A percentile compares a stretch with the other conserved stretches of the same genome.
These are phyloP conservation scores for Naja naja DNA, from an alignment of 2,113 vertebrate species.

Conservation along the genomic window DNA sequence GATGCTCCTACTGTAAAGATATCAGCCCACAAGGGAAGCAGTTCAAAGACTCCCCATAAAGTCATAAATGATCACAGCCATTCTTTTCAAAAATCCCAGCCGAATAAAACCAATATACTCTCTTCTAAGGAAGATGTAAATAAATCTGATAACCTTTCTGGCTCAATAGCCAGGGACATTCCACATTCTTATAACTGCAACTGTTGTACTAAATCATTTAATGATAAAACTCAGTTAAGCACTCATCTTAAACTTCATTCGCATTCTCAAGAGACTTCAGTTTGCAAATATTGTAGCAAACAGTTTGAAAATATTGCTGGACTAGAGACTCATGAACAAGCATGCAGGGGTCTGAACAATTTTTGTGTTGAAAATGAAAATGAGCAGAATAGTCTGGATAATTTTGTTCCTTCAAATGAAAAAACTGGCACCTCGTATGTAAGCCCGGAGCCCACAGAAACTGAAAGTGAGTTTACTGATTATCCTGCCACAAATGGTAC, in stretches of 20 bases:
- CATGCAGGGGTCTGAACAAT: constrained; percentile 70
- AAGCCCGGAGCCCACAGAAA: constrained; percentile 50
- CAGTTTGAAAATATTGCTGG: constrained; percentile 88
- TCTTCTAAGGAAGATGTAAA: constrained; percentile 62
- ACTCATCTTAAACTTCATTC: constrained; percentile 85
- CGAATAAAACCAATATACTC: constrained; percentile 41
- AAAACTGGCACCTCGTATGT: constrained; percentile 58
- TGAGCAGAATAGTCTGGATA: constrained; percentile 62
- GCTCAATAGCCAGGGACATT: constrained; percentile 58
- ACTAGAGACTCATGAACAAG: constrained; percentile 85
- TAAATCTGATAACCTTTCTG: constrained; percentile 53
- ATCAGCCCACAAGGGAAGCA: constrained; percentile 34
- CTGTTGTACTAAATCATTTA: constrained; percentile 83
- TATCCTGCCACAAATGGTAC: constrained; percentile 57
- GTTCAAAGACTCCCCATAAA: constrained; percentile 45
- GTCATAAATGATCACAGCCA: constrained; percentile 36
- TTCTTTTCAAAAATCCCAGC: constrained; percentile 55
- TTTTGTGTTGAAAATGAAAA: constrained; percentile 56
- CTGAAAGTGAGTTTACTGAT: constrained; percentile 65
- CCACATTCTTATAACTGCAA: constrained; percentile 78
- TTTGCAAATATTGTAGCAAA: constrained; percentile 89
- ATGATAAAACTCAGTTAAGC: constrained; percentile 74
- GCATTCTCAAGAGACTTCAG: constrained; percentile 79
- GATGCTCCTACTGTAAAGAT: constrained; percentile 41
- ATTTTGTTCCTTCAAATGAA: constrained; percentile 58